Conservation (phyloP, 2,797 vertebrate species). For the Malurus splendens region DNA sequence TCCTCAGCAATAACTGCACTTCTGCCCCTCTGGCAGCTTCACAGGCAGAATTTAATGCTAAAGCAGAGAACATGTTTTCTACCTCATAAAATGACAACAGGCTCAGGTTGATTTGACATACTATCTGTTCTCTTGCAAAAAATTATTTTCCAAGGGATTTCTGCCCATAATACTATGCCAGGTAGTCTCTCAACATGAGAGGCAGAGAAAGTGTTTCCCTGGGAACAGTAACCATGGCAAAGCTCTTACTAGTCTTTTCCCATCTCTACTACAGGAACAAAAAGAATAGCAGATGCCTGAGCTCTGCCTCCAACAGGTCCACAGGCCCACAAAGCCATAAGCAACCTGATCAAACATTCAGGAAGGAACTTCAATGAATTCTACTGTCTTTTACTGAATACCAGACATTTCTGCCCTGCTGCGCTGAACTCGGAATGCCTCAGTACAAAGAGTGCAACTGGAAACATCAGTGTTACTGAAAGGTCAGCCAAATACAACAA, state of each 20-base stretch:
- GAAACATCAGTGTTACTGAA: conserved; percentile 6
- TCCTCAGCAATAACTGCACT: not conserved
- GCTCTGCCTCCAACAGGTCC: not conserved
- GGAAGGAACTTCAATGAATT: not conserved
- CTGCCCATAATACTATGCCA: not conserved
- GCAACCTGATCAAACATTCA: not conserved
- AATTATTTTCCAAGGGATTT: conserved; percentile 14
- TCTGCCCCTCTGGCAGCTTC: not conserved
- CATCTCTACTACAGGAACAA: not conserved
- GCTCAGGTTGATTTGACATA: not conserved
- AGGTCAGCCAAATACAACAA: conserved; percentile 45
- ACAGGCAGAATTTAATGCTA: not conserved
- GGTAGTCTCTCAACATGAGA: not conserved
- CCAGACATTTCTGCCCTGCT: not conserved
- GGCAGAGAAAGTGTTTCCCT: conserved; percentile 34
- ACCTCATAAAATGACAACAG: not conserved
- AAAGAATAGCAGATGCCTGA: not conserved
- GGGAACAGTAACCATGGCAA: conserved; percentile 51
- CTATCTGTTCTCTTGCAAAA: not conserved
- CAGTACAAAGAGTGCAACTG: conserved; percentile 1
- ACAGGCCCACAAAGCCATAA: not conserved
- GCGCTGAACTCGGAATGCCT: not conserved
- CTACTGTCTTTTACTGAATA: not conserved
- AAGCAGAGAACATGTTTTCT: not conserved
- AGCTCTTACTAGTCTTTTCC: not conserved